Evolutionary conservation across 2,113 vertebrate species (phyloP), one percentile per base, ranked within the genome.

Genomic region (Emydocephalus ijimae): DNA sequence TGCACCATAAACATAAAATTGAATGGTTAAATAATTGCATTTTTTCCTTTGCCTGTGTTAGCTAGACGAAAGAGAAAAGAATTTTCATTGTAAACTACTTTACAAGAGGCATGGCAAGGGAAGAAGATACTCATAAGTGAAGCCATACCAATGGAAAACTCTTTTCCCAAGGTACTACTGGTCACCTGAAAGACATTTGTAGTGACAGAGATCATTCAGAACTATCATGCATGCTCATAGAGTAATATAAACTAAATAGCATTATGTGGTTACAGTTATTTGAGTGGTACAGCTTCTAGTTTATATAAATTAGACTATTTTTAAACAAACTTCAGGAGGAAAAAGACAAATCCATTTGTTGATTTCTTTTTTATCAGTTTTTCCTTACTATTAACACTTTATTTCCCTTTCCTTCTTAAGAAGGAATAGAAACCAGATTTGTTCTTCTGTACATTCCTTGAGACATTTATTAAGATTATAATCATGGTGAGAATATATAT

Each of bases 401-500:
- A 85, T 92, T 90, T 94, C 87, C 56, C 87, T 91, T 95, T 86
- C 21, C n/a, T 85, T 48, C 81, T 54, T 69, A 57, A 48, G 8
- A 34, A 90, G 91, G 26, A 94, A 94, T 94, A 56, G 93, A 56
- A 95, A 94, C 6, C 34, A 94, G 45, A 7, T 57, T 21, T 94
- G 57, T 92, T 21, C 55, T 94, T 55, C 87, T 91, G 94, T 94
- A 93, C 90, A 69, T 94, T 92, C 92, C 18, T 39, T 24, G 87
- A 92, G 91, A 95, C 54, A 94, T 29, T 96, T 95, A 96, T 97
- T 97, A 93, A 74, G 94, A 48, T 89, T 93, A 86, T 96, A 97
- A 97, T 97, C 95, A 95, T 87, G 34, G 92, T 95, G 86, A 93
- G 94, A 95, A 89, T 96, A 91, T 97, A 97, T 97, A 97, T 74